Evolutionary conservation across 2,888 invertebrate species (phyloP), one percentile per base, ranked within the genome.

Genomic region (Creontiades dilutus): DNA sequence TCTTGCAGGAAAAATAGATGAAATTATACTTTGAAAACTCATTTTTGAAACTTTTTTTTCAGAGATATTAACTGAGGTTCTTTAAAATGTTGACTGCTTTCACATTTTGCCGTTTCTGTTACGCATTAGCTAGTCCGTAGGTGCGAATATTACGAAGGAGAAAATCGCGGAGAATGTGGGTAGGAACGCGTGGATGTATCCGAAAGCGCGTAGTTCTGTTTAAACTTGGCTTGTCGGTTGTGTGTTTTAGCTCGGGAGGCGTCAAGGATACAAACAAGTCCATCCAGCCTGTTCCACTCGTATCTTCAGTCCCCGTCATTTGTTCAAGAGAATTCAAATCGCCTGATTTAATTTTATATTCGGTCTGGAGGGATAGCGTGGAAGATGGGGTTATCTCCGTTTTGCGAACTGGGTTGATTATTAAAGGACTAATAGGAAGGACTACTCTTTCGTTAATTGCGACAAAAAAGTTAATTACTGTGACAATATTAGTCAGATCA

Each of bases 191-290:
- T 68, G 68, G 68, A 23, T 19, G 68, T 68, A 23, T 23, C 23
- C 27, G 23, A 68, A 68, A 12, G 68, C 68, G 68, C 68, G 68
- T 23, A 68, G 68, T 19, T 68, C 23, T 27, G 5, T 23, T 19
- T 27, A 19, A 23, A 68, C 68, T 23, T n/a, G 0, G 57, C 19
- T 5, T 57, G 57, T 57, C 57, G n/a, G 11, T 68, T 68, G 68
- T 68, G 68, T 68, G 23, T 23, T 68, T 68, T 68, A 19, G 19
- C 68, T 57, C n/a, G 57, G 57, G 57, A 57, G 57, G 68, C 68
- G 68, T 68, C 68, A 68, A 68, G 68, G 68, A 23, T 5, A 68
- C 68, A 23, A 68, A 68, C 68, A 68, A 68, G 68, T 68, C 68
- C 23, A 23, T 68, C 27, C 27, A 68, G 68, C 68, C 12, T 23